Conservation (phyloP, 1,140 invertebrate species). For the Drosophila sturtevanti region DNA sequence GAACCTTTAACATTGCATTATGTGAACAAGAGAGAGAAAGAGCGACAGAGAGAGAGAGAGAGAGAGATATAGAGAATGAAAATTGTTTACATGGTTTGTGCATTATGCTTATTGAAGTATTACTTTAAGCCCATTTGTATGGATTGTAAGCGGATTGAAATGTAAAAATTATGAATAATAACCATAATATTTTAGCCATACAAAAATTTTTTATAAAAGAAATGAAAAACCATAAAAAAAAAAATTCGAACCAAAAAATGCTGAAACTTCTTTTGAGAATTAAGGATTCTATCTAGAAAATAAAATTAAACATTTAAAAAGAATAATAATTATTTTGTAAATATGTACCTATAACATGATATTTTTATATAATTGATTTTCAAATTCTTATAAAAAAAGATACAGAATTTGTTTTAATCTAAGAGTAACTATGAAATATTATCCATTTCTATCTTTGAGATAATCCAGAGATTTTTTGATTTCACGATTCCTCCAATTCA, state of each 20-base stretch:
- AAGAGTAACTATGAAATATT: no score
- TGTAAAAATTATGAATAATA: constrained; percentile 4
- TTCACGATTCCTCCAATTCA: no score
- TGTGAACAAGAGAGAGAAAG: background rate
- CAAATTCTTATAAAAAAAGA: no score
- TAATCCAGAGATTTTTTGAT: no score
- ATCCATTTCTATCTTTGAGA: no score
- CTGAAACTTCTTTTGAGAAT: no score
- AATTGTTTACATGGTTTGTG: constrained; percentile 13
- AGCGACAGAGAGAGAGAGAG: background rate
- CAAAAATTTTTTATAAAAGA: background rate
- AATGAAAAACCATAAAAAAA: no score
- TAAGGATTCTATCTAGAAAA: background rate
- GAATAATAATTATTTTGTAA: background rate
- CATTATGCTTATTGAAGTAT: constrained; percentile 25
- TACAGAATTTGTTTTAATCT: no score
- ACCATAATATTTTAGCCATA: background rate
- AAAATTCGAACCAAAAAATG: no score
- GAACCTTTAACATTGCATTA: background rate
- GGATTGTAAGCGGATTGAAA: constrained; percentile 17
- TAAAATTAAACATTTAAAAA: no score
- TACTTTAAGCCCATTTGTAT: constrained; percentile 26
- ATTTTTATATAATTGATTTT: no score
- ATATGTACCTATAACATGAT: background rate
- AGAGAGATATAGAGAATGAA: background rate